Evolutionary conservation across 2,113 vertebrate species (phyloP).

Genomic region (Struthio camelus): DNA sequence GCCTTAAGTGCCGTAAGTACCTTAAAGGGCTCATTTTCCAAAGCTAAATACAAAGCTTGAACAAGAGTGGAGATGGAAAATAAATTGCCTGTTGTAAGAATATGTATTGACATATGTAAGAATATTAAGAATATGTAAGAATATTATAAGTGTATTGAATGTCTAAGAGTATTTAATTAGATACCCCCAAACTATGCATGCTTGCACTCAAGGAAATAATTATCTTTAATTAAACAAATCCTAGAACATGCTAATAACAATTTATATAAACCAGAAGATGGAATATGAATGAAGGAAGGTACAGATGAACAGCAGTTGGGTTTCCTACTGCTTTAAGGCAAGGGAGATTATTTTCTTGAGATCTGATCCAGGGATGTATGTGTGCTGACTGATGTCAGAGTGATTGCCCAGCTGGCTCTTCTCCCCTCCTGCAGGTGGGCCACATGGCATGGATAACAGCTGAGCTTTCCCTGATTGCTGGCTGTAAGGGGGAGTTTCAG

Average conservation of each 20-base stretch:
- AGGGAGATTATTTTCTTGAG: background rate
- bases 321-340: background rate
- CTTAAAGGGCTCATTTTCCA: background rate
- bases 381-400: background rate
- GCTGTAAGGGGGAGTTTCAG: background rate
- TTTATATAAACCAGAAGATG: background rate
- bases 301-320: background rate
- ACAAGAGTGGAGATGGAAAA: background rate
- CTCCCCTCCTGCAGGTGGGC: background rate
- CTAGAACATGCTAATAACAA: background rate
- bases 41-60: background rate
- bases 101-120: background rate
- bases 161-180: background rate
- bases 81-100: background rate
- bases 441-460: rapidly evolving
- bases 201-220: background rate
- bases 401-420: rapidly evolving
- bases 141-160: background rate
- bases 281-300: background rate
- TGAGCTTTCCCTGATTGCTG: background rate
- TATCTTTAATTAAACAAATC: background rate
- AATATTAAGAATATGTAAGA: background rate
- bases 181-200: background rate
- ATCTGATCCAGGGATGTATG: background rate
- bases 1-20: background rate